Base-by-base conservation (phyloP, 2,888 invertebrate genomes). In the Brassicogethes aeneus region DNA sequence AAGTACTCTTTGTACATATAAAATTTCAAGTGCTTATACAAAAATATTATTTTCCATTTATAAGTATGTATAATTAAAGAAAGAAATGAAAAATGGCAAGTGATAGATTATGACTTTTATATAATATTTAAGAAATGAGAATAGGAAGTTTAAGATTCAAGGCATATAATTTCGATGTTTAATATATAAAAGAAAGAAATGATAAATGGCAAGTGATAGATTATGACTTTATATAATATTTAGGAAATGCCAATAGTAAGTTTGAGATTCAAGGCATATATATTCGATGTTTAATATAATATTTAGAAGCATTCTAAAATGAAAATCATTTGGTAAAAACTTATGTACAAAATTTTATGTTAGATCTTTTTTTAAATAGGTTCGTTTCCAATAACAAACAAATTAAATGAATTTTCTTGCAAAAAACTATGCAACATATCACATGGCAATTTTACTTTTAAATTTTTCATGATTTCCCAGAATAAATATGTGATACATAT, bases 391-490 rank as follows among this genome's bases (percentile, higher is more conserved):
- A n/a, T n/a, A n/a, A n/a, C n/a, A 37, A 44, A 35, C 31, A 42
- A 41, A 37, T 39, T 38, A 45, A 40, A 43, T 43, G 32, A 44
- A 38, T 39, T 34, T 42, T n/a, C n/a, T 51, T 46, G 42, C 46
- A 50, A 48, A 45, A 57, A n/a, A n/a, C n/a, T n/a, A n/a, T 56
- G 52, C 54, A 60, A 58, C 58, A 55, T 56, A 61, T 61, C 61
- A 60, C 59, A 61, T 59, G 52, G 53, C 55, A 52, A 51, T 51
- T 49, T 44, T 41, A 33, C 54, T 54, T 55, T 49, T 52, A 48
- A n/a, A n/a, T n/a, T n/a, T n/a, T n/a, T n/a, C n/a, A n/a, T n/a
- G n/a, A n/a, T n/a, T n/a, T n/a, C n/a, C n/a, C n/a, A n/a, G n/a
- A n/a, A n/a, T n/a, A n/a, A n/a, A n/a, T n/a, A n/a, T n/a, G n/a